Base-by-base conservation (phyloP, 1,140 invertebrate genomes). In the Sitodiplosis mosellana region DNA sequence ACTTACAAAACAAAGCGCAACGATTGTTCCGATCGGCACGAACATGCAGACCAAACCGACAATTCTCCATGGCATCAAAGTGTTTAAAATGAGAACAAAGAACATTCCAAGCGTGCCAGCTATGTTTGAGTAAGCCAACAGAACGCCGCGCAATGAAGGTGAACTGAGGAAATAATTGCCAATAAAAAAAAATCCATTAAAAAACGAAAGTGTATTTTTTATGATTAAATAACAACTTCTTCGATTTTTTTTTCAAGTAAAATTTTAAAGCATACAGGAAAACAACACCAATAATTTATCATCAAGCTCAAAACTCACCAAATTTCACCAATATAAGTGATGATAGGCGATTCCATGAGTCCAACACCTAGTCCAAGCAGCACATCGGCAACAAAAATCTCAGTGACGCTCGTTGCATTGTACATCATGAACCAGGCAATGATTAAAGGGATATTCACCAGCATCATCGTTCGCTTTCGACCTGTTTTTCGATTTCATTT, bases 381-480 rank as follows among this genome's bases (percentile, higher is more conserved):
- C 19, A 38, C 20, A 22, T 33, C 49, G 8, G 38, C 49, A 19
- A 50, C n/a, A 45, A 27, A 50, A 21, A 50, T 20, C 21, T 12
- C 74, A 74, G 41, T 74, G 72, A 12, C 65, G 68, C 0, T 76
- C 38, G 1, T 62, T 0, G 78, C 61, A 52, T 69, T 78, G 53
- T 77, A 63, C 52, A 78, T 75, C 1, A 81, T 55, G 0, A 79
- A 33, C 80, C 80, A 83, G 0, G 77, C 75, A 11, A 69, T 50
- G 7, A 80, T 54, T 51, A 81, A 80, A 0, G 80, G 80, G 1
- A 82, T 57, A 53, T 76, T 83, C 1, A 76, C 68, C 10, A 81
- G 49, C 51, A 79, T 70, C 67, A 80, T 80, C 3, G 77, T 69
- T 49, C 62, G 68, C 56, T 76, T 76, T 17, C 80, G 58, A 0